phyloP scores from a whole-genome alignment of 2,888 invertebrate genomes.

The Reticulitermes lucifugus region DNA sequence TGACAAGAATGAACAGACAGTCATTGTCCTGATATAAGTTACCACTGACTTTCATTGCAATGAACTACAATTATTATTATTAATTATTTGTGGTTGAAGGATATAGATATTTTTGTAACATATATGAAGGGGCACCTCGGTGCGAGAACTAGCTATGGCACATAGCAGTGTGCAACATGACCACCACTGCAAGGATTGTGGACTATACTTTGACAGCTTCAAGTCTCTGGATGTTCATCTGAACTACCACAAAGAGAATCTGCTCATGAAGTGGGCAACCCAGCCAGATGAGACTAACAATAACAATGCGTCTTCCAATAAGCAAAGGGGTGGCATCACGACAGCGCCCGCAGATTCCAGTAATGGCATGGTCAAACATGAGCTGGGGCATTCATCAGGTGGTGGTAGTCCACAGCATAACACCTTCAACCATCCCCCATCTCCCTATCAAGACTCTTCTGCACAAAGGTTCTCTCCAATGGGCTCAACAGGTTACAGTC shows the following conservation, averaged over 20 bases:
- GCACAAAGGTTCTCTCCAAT: conserved; percentile 45
- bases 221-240: conserved; percentile 84
- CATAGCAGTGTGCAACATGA: conserved; percentile 65
- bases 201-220: conserved; percentile 78
- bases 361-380: conserved; percentile 62
- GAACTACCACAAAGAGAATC: conserved; percentile 82
- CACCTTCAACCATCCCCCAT: conserved; percentile 72
- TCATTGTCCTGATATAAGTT: background rate
- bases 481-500: background rate
- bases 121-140: background rate
- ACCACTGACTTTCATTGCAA: background rate
- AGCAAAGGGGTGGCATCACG: conserved; percentile 9
- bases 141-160: conserved; percentile 62
- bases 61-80: background rate
- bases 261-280: conserved; percentile 79
- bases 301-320: conserved; percentile 66
- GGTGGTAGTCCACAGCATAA: background rate
- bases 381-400: background rate
- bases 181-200: conserved; percentile 81
- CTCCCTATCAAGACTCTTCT: conserved; percentile 67
- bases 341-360: conserved; percentile 82
- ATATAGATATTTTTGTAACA: conserved; percentile 10
- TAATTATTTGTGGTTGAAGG: background rate
- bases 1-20: background rate
- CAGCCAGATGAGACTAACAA: conserved; percentile 75